Evolutionary conservation across 1,140 invertebrate genomes (phyloP), one percentile per base, ranked within the genome.

Genomic region (Pogonomyrmex barbatus): DNA sequence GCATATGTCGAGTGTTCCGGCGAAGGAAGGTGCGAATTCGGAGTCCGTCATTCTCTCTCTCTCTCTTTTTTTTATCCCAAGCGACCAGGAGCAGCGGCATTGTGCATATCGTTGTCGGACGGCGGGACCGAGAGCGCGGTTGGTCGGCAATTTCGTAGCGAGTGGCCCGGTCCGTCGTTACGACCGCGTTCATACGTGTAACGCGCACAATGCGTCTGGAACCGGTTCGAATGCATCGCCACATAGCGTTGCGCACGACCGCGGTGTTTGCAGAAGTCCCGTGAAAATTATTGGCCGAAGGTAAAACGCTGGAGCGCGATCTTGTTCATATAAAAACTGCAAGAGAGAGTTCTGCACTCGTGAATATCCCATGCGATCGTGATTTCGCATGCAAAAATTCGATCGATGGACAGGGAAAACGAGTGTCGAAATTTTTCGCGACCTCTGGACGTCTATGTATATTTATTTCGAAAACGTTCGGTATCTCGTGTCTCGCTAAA

Each of bases 1-100:
- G 88, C 58, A 36, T 90, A 90, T 90, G 89, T 77, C 89, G 67
- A 54, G 9, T 54, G 50, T 58, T 33, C 9, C 9, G 24, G 50
- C 65, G 67, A 12, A 56, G 52, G 33, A 58, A 54, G n/a, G 47
- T 42, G 36, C 77, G 45, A 86, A 68, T 76, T 86, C 45, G 12
- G 12, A 42, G n/a, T 54, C 42, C 42, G 42, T 45, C 42, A 45
- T 45, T 45, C 42, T 45, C 4, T 45, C 42, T 45, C 42, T 65
- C 24, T 52, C 67, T 85, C 73, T 78, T 78, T 39, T 30, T 70
- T 58, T 56, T 8, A 56, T 45, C 12, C 1, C 17, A 30, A 71
- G 30, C 39, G 50, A 47, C 30, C 75, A 36, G 2, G 52, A 45
- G 17, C 45, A 67, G 65, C 75, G 4, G 68, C 47, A 79, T 79